Percentiles rank a stretch among this genome's conserved stretches.
phyloP scores from a whole-genome alignment of 2,113 vertebrate genomes.

The Salvator merianae region DNA sequence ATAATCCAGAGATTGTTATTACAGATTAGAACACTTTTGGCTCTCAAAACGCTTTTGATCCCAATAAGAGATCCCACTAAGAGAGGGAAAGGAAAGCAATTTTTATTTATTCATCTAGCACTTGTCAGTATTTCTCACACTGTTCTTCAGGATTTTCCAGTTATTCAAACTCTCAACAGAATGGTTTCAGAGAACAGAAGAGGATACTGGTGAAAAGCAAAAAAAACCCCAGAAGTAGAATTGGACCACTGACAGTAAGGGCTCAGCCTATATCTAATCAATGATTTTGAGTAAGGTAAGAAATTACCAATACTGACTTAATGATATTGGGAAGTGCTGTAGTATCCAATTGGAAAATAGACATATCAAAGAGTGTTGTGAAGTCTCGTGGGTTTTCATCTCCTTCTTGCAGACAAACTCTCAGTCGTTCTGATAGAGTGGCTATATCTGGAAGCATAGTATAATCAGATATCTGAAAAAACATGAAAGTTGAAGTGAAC shows the following conservation, averaged over 20 bases:
- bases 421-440: slow-evolving; percentile 83
- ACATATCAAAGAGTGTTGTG: slow-evolving; percentile 90
- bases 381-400: slow-evolving; percentile 94
- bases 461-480: slow-evolving; percentile 91
- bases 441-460: slow-evolving; percentile 90
- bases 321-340: slow-evolving; percentile 88
- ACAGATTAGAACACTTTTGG: not conserved
- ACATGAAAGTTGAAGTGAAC: slow-evolving; percentile 19
- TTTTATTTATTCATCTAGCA: not conserved
- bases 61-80: not conserved
- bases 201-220: not conserved
- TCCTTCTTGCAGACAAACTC: slow-evolving; percentile 92
- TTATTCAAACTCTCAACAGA: not conserved
- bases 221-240: not conserved
- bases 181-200: not conserved
- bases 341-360: slow-evolving; percentile 88
- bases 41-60: not conserved
- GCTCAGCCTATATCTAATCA: not conserved
- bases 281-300: slow-evolving; percentile 10
- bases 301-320: slow-evolving; percentile 78
- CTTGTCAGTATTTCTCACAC: not conserved
- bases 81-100: not conserved
- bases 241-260: too few relatives aligned
- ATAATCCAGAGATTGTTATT: not conserved
- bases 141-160: not conserved